Conservation (phyloP, 23 tunicate species). For the Oikopleura vanhoeffeni region DNA sequence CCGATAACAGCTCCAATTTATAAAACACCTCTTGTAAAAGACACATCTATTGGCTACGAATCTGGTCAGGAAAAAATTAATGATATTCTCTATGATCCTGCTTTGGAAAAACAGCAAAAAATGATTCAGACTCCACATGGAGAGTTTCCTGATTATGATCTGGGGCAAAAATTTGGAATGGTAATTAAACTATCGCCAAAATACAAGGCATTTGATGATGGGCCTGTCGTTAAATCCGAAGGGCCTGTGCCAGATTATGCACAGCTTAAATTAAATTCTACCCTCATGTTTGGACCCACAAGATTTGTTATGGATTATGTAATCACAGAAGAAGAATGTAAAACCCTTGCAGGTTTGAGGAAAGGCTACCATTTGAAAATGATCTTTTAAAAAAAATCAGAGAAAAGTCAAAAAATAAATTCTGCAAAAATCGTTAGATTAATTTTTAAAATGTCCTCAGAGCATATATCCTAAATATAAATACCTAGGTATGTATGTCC, state of each 20-base stretch:
- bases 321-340: no score
- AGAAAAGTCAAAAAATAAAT: no score
- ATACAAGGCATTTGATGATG: conserved; percentile 1
- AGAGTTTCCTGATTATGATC: background rate
- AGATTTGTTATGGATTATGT: background rate
- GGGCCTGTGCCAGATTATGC: background rate
- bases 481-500: no score
- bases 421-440: no score
- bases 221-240: background rate
- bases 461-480: no score
- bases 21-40: background rate
- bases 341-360: no score
- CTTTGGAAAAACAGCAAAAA: background rate
- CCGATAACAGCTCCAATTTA: background rate
- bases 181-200: background rate
- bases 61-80: conserved; percentile 42
- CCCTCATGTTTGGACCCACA: background rate
- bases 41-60: conserved; percentile 16
- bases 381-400: no score
- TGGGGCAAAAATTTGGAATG: background rate
- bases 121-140: background rate
- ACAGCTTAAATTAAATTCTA: background rate
- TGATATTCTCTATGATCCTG: conserved; percentile 24
- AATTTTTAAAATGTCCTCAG: no score
- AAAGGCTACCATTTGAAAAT: no score